Evolutionary conservation across 2,797 vertebrate species (phyloP).

Genomic region (Anabacerthia variegaticeps): DNA sequence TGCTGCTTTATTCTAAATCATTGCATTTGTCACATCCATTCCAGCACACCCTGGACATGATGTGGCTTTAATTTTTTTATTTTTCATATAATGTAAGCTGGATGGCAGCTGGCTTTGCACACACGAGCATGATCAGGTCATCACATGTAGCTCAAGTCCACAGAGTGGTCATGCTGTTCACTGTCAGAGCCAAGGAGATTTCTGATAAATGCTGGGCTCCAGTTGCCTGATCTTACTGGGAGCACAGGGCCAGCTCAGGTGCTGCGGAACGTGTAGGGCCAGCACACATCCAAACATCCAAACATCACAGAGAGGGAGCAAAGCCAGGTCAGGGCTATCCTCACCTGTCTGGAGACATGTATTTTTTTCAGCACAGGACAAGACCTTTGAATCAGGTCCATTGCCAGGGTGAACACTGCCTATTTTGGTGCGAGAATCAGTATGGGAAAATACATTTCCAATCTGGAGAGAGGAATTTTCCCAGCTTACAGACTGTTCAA

Average conservation of each 20-base stretch:
- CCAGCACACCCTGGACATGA: neutral
- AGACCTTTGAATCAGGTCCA: neutral
- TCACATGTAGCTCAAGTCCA: neutral
- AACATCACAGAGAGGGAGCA: neutral
- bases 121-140: rapidly evolving
- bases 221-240: neutral
- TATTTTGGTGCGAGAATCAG: neutral
- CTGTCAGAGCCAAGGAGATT: neutral
- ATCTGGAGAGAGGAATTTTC: neutral
- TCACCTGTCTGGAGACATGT: neutral
- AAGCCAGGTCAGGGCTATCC: constrained; percentile 26
- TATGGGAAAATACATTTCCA: neutral
- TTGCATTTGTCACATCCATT: neutral
- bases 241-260: neutral
- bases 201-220: neutral
- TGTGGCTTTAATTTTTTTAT: neutral
- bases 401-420: neutral
- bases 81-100: rapidly evolving
- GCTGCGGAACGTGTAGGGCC: neutral
- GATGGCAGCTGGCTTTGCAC: neutral
- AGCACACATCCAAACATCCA: neutral
- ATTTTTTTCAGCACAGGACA: neutral
- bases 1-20: neutral
- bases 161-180: neutral
- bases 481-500: neutral